Percentiles rank a stretch among this genome's conserved stretches.
These are phyloP conservation scores for Dryobotodes eremita DNA, from an alignment of 2,888 invertebrate species.

Conservation along the genomic window DNA sequence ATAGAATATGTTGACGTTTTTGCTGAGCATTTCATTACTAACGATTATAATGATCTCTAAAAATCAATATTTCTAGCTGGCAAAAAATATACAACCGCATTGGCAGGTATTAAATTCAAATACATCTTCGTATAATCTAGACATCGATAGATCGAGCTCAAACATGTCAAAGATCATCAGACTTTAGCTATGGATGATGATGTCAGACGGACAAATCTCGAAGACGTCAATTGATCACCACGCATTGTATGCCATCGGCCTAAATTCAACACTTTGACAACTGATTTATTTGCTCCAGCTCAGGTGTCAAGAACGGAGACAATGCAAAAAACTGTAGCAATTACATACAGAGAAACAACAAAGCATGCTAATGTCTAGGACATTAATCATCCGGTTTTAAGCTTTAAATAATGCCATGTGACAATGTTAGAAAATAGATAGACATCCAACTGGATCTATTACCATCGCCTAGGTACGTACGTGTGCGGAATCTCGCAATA, in stretches of 20 bases:
- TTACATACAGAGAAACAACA: constrained; percentile 82
- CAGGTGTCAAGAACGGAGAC: constrained; percentile 86
- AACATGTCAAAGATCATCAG: constrained; percentile 78
- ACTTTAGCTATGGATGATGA: constrained; percentile 79
- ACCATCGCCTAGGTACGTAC: constrained; percentile 71
- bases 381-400: constrained; percentile 84
- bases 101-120: constrained; percentile 69
- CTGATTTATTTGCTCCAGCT: constrained; percentile 85
- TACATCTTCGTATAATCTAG: constrained; percentile 74
- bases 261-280: constrained; percentile 85
- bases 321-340: constrained; percentile 82
- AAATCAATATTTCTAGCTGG: constrained; percentile 74
- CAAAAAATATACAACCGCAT: constrained; percentile 72
- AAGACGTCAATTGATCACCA: constrained; percentile 83
- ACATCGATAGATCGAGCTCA: constrained; percentile 71
- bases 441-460: constrained; percentile 76
- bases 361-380: constrained; percentile 78
- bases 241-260: constrained; percentile 81
- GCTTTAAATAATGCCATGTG: constrained; percentile 78
- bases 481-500: constrained; percentile 70
- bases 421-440: constrained; percentile 74
- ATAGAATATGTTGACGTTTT: constrained; percentile 83
- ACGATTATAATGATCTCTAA: constrained; percentile 77
- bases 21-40: constrained; percentile 74
- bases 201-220: constrained; percentile 78